phyloP scores from a whole-genome alignment of 2,888 invertebrate genomes.

The Scaptomyza polygonia region DNA sequence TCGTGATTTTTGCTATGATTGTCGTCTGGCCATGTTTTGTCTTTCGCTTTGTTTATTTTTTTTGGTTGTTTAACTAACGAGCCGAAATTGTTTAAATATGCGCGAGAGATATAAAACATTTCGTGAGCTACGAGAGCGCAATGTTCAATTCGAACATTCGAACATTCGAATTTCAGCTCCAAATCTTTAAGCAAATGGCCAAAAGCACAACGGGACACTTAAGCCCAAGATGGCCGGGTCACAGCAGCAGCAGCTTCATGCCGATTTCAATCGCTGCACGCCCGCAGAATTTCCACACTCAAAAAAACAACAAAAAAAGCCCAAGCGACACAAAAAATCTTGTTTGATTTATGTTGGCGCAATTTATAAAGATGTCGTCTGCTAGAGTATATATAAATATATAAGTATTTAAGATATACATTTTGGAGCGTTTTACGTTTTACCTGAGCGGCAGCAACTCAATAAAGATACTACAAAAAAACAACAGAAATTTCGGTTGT shows the following conservation, averaged over 20 bases:
- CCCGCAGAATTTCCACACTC: slow-evolving; percentile 72
- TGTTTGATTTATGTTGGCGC: slow-evolving; percentile 75
- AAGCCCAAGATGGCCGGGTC: slow-evolving; percentile 40
- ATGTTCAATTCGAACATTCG: slow-evolving; percentile 23
- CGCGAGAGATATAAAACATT: slow-evolving; percentile 68
- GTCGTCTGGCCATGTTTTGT: slow-evolving; percentile 59
- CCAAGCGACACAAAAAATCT: slow-evolving; percentile 25
- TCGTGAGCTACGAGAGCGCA: slow-evolving; percentile 63
- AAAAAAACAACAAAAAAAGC: slow-evolving; percentile 20
- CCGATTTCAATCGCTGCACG: slow-evolving; percentile 67
- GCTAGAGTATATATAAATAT: slow-evolving; percentile 37
- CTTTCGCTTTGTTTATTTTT: slow-evolving; percentile 33
- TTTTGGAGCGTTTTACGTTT: slow-evolving; percentile 60
- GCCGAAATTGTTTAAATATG: slow-evolving; percentile 71
- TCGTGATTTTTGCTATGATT: slow-evolving; percentile 79
- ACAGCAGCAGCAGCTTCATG: slow-evolving; percentile 19
- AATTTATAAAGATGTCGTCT: slow-evolving; percentile 76
- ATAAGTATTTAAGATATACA: slow-evolving; percentile 19
- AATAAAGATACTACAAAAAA: slow-evolving; percentile 49
- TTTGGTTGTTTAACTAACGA: slow-evolving; percentile 63
- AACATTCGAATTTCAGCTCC: slow-evolving; percentile 10
- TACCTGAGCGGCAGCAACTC: slow-evolving; percentile 57
- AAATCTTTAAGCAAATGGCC: slow-evolving; percentile 35
- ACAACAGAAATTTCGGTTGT: slow-evolving; percentile 33
- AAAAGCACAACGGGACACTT: slow-evolving; percentile 58